phyloP scores from a whole-genome alignment of 1,140 invertebrate genomes.

The Microplitis mediator region DNA sequence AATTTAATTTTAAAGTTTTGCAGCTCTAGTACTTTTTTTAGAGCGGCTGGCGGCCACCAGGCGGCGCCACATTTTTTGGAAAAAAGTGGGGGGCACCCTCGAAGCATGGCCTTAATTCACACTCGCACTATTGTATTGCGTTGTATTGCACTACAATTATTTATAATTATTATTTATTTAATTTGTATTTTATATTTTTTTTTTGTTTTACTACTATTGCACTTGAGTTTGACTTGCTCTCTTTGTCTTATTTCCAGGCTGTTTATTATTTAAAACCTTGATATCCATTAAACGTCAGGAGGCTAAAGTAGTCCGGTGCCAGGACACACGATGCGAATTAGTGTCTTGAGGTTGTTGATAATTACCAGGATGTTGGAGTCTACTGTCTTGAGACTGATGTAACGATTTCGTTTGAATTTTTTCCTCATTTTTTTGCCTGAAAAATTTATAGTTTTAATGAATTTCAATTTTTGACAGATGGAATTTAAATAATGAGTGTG shows the following conservation, averaged over 20 bases:
- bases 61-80: too few relatives aligned
- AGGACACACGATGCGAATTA: slow-evolving; percentile 41
- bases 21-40: too few relatives aligned
- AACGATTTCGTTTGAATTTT: background rate
- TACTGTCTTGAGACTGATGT: background rate
- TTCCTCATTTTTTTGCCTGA: background rate
- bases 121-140: background rate
- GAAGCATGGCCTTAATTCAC: too few relatives aligned
- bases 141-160: background rate
- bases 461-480: background rate
- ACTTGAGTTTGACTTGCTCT: background rate
- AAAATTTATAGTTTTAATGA: background rate
- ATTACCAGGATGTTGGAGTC: slow-evolving; percentile 31
- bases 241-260: background rate
- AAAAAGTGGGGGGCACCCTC: too few relatives aligned
- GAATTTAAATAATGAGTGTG: background rate
- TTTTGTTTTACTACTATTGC: background rate
- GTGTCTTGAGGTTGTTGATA: slow-evolving; percentile 19
- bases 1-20: too few relatives aligned
- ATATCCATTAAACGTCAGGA: slow-evolving; percentile 47
- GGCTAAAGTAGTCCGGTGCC: slow-evolving; percentile 56
- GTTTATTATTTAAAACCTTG: background rate
- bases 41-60: too few relatives aligned
- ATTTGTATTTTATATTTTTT: background rate
- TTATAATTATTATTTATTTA: background rate